Evolutionary conservation across 1,140 invertebrate genomes (phyloP).

Genomic region (Brachystomella parvula): DNA sequence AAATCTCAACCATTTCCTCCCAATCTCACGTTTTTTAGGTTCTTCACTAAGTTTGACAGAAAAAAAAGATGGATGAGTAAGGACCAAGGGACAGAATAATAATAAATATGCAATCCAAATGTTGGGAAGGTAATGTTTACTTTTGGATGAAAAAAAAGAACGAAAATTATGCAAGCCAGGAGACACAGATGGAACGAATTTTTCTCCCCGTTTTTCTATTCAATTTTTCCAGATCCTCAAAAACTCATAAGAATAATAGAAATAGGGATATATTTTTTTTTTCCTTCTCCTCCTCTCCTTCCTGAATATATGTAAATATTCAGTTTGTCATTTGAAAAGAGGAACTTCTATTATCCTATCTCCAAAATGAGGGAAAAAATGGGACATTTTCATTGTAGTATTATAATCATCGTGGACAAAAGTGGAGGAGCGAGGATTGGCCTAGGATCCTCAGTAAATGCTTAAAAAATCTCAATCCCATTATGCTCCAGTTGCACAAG

Average conservation of each 20-base stretch:
- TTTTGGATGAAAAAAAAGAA: background rate
- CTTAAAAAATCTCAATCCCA: background rate
- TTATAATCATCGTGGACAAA: background rate
- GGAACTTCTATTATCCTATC: background rate
- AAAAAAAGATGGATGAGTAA: conserved; percentile 4
- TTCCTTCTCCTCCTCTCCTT: conserved; percentile 17
- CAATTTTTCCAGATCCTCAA: conserved; percentile 34
- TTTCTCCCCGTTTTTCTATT: conserved; percentile 9
- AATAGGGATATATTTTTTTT: conserved; percentile 22
- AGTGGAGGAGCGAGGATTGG: no score
- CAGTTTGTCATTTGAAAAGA: background rate
- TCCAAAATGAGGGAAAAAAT: background rate
- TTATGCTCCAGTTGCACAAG: background rate
- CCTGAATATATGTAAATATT: conserved; percentile 24
- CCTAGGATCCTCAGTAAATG: no score
- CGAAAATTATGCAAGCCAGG: background rate
- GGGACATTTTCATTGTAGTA: background rate
- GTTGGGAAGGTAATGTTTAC: conserved; percentile 5
- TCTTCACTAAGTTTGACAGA: background rate
- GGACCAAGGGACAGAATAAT: no score
- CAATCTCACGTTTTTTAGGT: no score
- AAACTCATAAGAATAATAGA: conserved; percentile 31
- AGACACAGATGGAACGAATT: background rate
- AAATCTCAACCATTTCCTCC: background rate
- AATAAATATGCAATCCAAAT: conserved; percentile 1